These are phyloP conservation scores for Chiroxiphia lanceolata DNA, from an alignment of 2,797 vertebrate genomes.

Conservation along the genomic window DNA sequence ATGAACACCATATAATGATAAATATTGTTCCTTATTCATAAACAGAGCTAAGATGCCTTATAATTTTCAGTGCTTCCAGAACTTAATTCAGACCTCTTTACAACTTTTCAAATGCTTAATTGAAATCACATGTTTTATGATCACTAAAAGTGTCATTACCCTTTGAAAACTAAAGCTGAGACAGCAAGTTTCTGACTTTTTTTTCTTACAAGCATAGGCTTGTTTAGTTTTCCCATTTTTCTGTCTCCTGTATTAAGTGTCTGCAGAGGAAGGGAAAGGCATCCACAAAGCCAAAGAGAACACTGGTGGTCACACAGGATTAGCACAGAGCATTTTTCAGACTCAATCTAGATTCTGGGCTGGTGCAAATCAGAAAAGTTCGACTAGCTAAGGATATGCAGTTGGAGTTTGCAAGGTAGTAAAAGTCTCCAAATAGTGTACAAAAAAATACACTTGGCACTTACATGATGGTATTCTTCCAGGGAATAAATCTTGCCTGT, in stretches of 20 bases:
- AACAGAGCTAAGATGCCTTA: background rate
- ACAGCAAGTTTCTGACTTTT: background rate
- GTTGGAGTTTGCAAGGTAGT: background rate
- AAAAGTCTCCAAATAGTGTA: background rate
- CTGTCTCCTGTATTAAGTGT: background rate
- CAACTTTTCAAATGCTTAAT: background rate
- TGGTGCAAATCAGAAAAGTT: background rate
- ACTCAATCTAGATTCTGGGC: background rate
- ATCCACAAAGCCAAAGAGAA: background rate
- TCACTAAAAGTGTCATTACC: background rate
- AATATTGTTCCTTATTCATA: background rate
- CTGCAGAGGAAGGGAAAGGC: background rate
- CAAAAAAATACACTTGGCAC: background rate
- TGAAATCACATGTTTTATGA: constrained; percentile 1
- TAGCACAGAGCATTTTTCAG: background rate
- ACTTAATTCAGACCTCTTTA: background rate
- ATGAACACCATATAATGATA: background rate
- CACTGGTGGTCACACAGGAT: background rate
- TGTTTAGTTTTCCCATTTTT: background rate
- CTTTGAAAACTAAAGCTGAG: background rate
- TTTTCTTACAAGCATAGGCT: background rate
- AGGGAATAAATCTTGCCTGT: background rate
- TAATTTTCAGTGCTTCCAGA: background rate
- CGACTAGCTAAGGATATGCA: background rate
- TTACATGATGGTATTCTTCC: background rate